Evolutionary conservation across 30 jellyfish, hydroid and myxozoan genomes (phyloP), one percentile per base, ranked within the genome.

Genomic region (Cassiopea xamachana): DNA sequence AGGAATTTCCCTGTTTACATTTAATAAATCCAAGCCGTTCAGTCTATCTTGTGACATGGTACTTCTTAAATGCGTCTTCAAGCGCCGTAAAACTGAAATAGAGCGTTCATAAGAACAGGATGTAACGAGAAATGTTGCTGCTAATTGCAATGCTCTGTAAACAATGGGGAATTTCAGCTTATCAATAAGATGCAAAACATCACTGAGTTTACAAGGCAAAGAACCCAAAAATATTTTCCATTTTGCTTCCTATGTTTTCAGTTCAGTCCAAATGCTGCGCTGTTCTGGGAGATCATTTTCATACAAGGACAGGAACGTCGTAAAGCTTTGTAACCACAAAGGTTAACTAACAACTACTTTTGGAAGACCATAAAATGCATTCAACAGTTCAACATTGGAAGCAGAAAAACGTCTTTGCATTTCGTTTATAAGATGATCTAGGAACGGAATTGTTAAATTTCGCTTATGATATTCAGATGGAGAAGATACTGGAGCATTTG

Each of bases 91-190:
- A 69, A 14, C 48, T 16, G 78, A 69, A 69, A 69, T 2, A 39
- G 78, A 69, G 6, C 78, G 78, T 14, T 69, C 78, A 69, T 17
- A 69, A 39, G 78, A 69, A 39, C 78, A 69, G 48, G 78, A 69
- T 14, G 78, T 69, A 17, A 77, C 94, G 84, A 50, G 84, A 17
- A 15, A 69, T 7, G 46, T 93, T 81, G 49, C 62, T 16, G 78
- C 78, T 16, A 69, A 16, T 14, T 69, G 45, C 16, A 69, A 16
- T 16, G 78, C 78, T 51, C 12, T 69, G 78, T 69, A 69, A 43
- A 69, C 48, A 69, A 2, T 69, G 6, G 78, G 78, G 14, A 69
- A 69, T 6, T 6, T 69, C 7, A 69, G 16, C 16, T 69, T n/a
- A 39, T 69, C 78, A 69, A 69, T 69, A 69, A 39, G 47, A 16